Evolutionary conservation across 2,113 vertebrate species (phyloP).

Genomic region (Saimiri boliviensis): DNA sequence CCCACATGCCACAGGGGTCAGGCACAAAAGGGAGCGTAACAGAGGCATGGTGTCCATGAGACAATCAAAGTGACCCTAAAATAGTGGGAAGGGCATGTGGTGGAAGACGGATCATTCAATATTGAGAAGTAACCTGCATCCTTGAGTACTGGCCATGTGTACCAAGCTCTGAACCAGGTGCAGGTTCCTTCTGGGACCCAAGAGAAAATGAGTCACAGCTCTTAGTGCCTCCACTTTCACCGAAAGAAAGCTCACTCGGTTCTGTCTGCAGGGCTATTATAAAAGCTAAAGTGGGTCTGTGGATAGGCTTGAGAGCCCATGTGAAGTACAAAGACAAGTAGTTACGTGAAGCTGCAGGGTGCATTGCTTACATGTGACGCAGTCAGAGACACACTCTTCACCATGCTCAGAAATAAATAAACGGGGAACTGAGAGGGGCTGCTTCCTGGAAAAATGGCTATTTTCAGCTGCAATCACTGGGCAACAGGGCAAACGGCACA

Average conservation of each 20-base stretch:
- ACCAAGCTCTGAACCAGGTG: rapidly evolving
- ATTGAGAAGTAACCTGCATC: rapidly evolving
- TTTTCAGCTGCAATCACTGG: not conserved
- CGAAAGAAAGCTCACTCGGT: not conserved
- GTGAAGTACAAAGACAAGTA: rapidly evolving
- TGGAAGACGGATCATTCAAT: not conserved
- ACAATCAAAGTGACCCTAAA: not conserved
- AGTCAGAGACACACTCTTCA: rapidly evolving
- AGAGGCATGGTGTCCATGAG: not conserved
- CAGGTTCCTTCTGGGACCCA: no score
- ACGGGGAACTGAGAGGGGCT: not conserved
- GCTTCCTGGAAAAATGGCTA: not conserved
- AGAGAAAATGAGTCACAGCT: not conserved
- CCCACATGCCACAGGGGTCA: not conserved
- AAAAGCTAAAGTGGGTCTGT: not conserved
- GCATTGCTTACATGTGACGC: rapidly evolving
- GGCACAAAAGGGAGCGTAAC: no score
- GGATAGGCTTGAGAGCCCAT: rapidly evolving
- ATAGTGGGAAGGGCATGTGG: rapidly evolving
- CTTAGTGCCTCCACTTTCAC: no score
- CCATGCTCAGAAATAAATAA: not conserved
- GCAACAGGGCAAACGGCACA: not conserved
- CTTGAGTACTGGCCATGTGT: rapidly evolving
- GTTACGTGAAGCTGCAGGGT: not conserved
- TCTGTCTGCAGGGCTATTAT: not conserved